Percentiles rank a stretch among this genome's conserved stretches.
Evolutionary conservation across 2,113 vertebrate species (phyloP).

Genomic region (Cercocebus atys): DNA sequence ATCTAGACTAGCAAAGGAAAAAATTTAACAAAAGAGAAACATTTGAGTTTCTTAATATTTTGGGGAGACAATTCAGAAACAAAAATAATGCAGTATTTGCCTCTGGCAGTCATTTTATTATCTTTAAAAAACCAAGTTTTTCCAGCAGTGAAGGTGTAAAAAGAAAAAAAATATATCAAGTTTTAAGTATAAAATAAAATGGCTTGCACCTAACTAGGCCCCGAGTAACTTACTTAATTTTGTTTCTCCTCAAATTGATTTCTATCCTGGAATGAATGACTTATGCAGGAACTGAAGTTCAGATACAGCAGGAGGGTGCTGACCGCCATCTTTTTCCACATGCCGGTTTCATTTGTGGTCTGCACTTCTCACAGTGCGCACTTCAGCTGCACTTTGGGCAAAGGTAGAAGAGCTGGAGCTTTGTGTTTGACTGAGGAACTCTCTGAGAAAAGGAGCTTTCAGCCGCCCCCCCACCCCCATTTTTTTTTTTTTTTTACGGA

Average conservation of each 20-base stretch:
- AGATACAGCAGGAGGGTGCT: background rate
- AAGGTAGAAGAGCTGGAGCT: background rate
- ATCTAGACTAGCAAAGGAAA: constrained; percentile 7
- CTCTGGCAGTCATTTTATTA: background rate
- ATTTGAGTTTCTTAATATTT: constrained; percentile 31
- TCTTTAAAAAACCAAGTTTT: background rate
- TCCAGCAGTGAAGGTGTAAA: too few species aligned
- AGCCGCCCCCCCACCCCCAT: background rate
- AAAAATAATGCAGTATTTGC: background rate
- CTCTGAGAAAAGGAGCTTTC: background rate
- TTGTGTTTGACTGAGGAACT: background rate
- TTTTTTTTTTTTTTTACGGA: background rate
- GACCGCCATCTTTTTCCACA: background rate
- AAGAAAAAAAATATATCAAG: background rate
- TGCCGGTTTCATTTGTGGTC: background rate
- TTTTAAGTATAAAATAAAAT: constrained; percentile 34
- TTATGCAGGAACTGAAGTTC: background rate
- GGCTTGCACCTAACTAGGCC: background rate
- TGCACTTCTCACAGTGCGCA: rapidly evolving
- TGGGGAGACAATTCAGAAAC: constrained; percentile 21
- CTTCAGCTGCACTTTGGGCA: background rate
- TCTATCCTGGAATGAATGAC: background rate
- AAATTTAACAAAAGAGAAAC: background rate
- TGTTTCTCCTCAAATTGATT: background rate
- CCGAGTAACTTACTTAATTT: background rate